Base-by-base conservation (phyloP, 2,797 vertebrate species). In the Rhincodon typus region DNA sequence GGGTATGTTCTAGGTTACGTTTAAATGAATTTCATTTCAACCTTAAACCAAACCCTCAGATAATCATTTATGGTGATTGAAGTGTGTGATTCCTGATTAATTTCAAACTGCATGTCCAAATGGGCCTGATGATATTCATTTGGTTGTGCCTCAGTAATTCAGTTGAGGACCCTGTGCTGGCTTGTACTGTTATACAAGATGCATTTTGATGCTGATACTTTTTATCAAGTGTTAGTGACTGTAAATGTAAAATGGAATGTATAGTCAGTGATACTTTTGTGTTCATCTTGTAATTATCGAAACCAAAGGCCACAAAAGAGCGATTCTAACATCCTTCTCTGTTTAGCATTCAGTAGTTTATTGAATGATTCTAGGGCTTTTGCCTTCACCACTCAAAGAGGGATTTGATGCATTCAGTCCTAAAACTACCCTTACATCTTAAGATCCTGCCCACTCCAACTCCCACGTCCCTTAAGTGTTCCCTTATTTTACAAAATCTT, bases 101-200 rank as follows among this genome's bases (percentile, higher is more conserved):
- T 94, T 94, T 94, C 42, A 94, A 50, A 38, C 93, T 94, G 77
- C 46, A 46, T 77, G 50, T 77, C 69, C 30, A 27, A 95, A 94
- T 94, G 94, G 69, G 94, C 57, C 94, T 94, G 50, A 94, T 94
- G 66, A 94, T 70, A 94, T 94, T 74, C 46, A 74, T 94, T 94
- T 25, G 23, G 46, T 74, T 53, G 94, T 53, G 72, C 46, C 72
- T 93, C n/a, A 25, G 90, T 93, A 69, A 69, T 93, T 93, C n/a
- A 62, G 90, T 93, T 93, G 90, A 69, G n/a, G 66, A 69, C n/a
- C n/a, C 62, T 93, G n/a, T 38, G 8, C 90, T 93, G 62, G 90
- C 42, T 93, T 42, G 66, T 93, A 42, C 82, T 84, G 13, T 93
- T n/a, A 7, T 93, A 69, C 66, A 69, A 69, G 25, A 93, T 93